Conservation (phyloP, 2,113 vertebrate genomes). For the Rhadina sibilatrix region DNA sequence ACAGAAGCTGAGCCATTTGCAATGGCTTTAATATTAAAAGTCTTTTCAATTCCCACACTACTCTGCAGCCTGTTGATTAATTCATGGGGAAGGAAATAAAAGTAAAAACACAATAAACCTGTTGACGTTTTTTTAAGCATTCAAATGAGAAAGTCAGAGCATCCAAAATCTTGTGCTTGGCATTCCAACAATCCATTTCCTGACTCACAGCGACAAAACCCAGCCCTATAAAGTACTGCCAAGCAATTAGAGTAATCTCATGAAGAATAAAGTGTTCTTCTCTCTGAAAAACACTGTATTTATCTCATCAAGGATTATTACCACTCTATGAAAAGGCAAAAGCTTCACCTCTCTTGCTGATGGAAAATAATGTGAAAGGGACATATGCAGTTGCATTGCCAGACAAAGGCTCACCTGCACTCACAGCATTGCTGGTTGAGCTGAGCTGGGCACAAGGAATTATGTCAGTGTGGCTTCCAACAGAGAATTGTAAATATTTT, state of each 20-base stretch:
- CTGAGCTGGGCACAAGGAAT: background rate
- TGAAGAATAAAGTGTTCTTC: background rate
- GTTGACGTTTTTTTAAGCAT: background rate
- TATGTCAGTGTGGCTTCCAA: background rate
- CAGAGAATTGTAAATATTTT: background rate
- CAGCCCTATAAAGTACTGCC: background rate
- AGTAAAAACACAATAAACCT: background rate
- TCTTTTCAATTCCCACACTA: background rate
- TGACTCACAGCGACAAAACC: background rate
- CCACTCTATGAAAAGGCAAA: background rate
- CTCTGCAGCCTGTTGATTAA: background rate
- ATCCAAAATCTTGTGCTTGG: background rate
- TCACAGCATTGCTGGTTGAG: background rate
- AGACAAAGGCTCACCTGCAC: background rate
- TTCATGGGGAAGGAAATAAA: background rate
- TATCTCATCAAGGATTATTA: background rate
- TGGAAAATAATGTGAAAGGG: background rate
- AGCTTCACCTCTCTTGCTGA: background rate
- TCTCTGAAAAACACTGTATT: background rate
- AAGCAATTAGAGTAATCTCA: slow-evolving; percentile 2
- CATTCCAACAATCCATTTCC: background rate
- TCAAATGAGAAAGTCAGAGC: background rate
- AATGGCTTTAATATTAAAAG: background rate
- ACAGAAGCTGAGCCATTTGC: background rate
- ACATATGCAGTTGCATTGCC: fast-evolving